Conservation (phyloP, 53 echinoderm and acorn worm genomes). For the Hippasteria phrygiana region DNA sequence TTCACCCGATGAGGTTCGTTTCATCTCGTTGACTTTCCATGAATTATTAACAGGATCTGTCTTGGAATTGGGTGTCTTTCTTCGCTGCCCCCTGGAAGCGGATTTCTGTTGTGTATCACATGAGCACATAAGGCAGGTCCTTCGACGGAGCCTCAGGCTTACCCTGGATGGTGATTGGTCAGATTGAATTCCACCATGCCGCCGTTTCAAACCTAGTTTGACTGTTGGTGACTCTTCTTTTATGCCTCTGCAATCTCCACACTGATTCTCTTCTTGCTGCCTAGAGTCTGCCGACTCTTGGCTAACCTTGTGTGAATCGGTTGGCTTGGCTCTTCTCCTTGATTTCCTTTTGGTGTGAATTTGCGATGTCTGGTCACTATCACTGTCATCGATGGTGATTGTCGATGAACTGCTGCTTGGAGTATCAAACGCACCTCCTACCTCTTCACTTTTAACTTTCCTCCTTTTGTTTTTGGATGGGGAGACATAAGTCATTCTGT, state of each 20-base stretch:
- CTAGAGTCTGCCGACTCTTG: background rate
- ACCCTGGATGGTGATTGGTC: conserved; percentile 8
- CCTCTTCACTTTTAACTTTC: background rate
- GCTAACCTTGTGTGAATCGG: background rate
- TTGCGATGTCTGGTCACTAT: background rate
- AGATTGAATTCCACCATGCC: background rate
- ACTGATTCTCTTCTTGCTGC: background rate
- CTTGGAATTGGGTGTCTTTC: background rate
- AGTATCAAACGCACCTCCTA: background rate
- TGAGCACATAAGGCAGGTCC: background rate
- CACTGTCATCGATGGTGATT: background rate
- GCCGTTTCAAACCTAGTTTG: background rate
- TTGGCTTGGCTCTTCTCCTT: background rate
- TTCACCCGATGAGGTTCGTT: background rate
- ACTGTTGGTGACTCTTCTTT: background rate
- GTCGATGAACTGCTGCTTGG: background rate
- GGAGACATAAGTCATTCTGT: background rate
- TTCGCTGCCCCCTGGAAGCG: background rate
- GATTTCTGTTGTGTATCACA: background rate
- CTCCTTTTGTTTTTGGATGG: conserved; percentile 30
- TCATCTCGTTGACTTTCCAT: background rate
- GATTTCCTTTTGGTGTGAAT: conserved; percentile 16
- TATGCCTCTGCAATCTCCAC: background rate
- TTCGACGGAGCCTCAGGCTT: background rate
- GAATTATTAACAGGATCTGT: background rate